Evolutionary conservation across 2,888 invertebrate genomes (phyloP).

Genomic region (Drosophila neutralis): DNA sequence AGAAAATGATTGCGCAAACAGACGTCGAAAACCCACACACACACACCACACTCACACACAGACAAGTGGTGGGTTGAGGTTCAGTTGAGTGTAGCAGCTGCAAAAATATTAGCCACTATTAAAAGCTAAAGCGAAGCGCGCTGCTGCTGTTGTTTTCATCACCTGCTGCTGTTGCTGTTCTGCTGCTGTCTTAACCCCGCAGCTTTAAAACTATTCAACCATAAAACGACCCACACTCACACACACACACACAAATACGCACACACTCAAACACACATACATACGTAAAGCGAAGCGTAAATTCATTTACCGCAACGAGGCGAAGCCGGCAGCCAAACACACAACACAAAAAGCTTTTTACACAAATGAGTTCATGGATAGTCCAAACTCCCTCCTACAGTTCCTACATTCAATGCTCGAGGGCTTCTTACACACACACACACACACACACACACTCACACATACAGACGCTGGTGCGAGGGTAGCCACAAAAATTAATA

Average conservation of each 20-base stretch:
- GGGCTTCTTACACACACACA: conserved; percentile 2
- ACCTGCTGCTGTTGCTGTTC: conserved; percentile 42
- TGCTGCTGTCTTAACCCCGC: conserved; percentile 51
- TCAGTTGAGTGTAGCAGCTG: conserved; percentile 36
- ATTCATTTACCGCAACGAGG: conserved; percentile 71
- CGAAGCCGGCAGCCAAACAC: conserved; percentile 35
- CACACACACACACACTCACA: background rate
- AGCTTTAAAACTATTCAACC: conserved; percentile 74
- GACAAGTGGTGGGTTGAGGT: background rate
- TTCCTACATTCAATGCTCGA: background rate
- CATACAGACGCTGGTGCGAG: conserved; percentile 27
- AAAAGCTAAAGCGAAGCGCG: conserved; percentile 53
- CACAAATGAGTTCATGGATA: conserved; percentile 77
- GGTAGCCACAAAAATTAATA: conserved; percentile 76
- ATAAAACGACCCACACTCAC: conserved; percentile 63
- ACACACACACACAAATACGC: conserved; percentile 19
- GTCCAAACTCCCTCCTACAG: background rate
- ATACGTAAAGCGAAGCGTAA: conserved; percentile 61
- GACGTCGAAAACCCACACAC: conserved; percentile 43
- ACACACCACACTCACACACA: conserved; percentile 10
- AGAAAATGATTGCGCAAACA: conserved; percentile 76
- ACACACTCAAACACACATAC: conserved; percentile 6
- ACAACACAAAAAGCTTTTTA: conserved; percentile 71
- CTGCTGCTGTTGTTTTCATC: conserved; percentile 45
- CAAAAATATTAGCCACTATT: conserved; percentile 70